Evolutionary conservation across 2,113 vertebrate species (phyloP).

Genomic region (human (Homo sapiens)): GRCh38 chr4:97108501-97109000

Average conservation of each 20-base stretch:
- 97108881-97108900: neutral
- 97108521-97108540: neutral
- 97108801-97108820: neutral
- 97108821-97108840: neutral
- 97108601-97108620: neutral
- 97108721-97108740: neutral
- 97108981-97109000: neutral
- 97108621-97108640: constrained; percentile 10
- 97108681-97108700: neutral
- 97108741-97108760: neutral
- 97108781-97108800: neutral
- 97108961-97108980: neutral
- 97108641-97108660: neutral
- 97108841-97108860: neutral
- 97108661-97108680: neutral
- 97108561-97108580: neutral
- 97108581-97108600: neutral
- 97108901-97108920: neutral
- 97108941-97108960: neutral
- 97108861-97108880: neutral
- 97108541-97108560: neutral
- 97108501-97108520: neutral
- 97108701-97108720: neutral
- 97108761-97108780: neutral
- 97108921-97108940: no score